phyloP scores from a whole-genome alignment of 2,888 invertebrate species.

The Onthophagus sagittarius region DNA sequence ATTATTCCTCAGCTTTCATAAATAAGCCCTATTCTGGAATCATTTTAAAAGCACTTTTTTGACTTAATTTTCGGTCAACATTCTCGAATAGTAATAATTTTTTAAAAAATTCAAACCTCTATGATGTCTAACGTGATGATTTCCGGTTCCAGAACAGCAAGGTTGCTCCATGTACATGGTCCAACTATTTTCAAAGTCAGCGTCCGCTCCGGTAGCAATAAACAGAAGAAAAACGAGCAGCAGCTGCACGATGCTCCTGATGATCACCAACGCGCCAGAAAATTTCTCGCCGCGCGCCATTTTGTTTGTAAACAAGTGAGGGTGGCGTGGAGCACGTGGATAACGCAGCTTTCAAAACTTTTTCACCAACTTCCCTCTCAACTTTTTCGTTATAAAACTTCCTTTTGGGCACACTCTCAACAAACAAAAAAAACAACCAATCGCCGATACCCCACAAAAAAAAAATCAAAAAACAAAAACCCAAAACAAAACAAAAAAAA shows the following conservation, averaged over 20 bases:
- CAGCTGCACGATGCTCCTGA: background rate
- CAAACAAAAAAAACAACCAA: background rate
- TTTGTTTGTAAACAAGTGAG: slow-evolving; percentile 14
- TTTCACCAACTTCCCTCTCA: too few species aligned
- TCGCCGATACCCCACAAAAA: background rate
- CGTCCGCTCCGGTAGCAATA: slow-evolving; percentile 28
- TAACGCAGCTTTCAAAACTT: background rate
- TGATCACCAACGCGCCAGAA: background rate
- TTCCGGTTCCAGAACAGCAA: slow-evolving; percentile 56
- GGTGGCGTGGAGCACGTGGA: slow-evolving; percentile 18
- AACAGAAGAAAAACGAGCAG: slow-evolving; percentile 15
- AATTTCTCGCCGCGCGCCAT: slow-evolving; percentile 7
- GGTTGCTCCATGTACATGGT: slow-evolving; percentile 64
- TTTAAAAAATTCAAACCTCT: too few species aligned
- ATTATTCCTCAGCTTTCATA: too few species aligned
- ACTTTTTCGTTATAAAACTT: too few species aligned
- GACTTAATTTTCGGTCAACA: too few species aligned
- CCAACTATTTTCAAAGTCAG: slow-evolving; percentile 61
- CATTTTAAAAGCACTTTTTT: too few species aligned
- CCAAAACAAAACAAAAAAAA: background rate
- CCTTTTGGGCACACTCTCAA: too few species aligned
- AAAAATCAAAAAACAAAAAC: background rate
- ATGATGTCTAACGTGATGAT: slow-evolving; percentile 61
- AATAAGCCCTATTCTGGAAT: too few species aligned
- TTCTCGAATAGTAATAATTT: too few species aligned